A percentile compares a stretch with the other conserved stretches of the same genome.
phyloP scores from a whole-genome alignment of 2,888 invertebrate species.

The Leptarthrus brevirostris region DNA sequence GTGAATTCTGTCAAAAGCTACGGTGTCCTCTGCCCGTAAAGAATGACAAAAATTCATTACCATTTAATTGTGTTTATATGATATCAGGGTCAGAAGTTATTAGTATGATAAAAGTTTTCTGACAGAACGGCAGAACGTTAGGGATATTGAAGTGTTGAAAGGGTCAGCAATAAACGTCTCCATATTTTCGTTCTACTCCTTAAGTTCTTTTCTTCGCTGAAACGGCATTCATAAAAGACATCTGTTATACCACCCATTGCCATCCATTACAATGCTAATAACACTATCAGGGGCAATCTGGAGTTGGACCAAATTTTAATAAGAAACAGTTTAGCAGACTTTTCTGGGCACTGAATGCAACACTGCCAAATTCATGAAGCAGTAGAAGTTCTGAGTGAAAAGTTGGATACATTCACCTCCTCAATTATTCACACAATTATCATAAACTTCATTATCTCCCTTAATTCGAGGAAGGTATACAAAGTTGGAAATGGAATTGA shows the following conservation, averaged over 20 bases:
- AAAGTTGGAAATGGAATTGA: conserved; percentile 13
- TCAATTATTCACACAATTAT: conserved; percentile 10
- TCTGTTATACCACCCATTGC: not conserved
- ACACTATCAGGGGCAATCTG: no score
- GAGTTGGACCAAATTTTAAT: not conserved
- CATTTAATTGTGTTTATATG: no score
- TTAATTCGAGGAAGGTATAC: not conserved
- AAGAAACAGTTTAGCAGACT: not conserved
- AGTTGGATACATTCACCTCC: not conserved
- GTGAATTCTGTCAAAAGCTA: no score
- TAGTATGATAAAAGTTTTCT: no score
- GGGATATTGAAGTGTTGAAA: no score
- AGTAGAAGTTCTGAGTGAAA: not conserved
- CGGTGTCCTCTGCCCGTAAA: no score
- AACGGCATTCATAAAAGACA: conserved; percentile 4
- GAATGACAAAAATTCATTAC: no score
- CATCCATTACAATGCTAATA: not conserved
- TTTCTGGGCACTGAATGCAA: not conserved
- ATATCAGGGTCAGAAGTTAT: no score
- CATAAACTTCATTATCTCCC: conserved; percentile 20
- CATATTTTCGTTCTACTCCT: not conserved
- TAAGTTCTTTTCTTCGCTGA: not conserved
- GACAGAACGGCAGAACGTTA: no score
- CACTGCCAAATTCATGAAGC: not conserved
- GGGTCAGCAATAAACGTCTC: not conserved